Base-by-base conservation (phyloP, 2,888 invertebrate species). In the Agrotis segetum region DNA sequence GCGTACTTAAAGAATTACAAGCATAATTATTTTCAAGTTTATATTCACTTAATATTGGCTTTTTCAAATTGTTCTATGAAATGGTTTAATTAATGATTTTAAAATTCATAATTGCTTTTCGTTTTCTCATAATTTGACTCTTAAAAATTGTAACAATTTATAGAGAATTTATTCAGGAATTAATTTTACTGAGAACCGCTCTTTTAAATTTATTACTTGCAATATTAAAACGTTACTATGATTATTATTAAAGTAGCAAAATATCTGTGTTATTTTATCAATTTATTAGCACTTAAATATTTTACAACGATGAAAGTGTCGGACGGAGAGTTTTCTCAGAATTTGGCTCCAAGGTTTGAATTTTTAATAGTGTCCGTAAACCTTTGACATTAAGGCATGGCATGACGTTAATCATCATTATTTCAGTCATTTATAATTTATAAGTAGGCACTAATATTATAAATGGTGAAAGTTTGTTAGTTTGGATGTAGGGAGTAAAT, bases 191-290 rank as follows among this genome's bases (percentile, higher is more conserved):
- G 7, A 5, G 46, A 14, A 7, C 16, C 19, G 40, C 14, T 29
- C 13, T 9, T 46, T 61, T 47, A 14, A 55, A 29, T 56, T 71
- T 50, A 62, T n/a, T 62, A 34, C n/a, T 11, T 21, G 16, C 16
- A n/a, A 46, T 71, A 71, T 71, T 55, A 29, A 49, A 19, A 71
- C 16, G 59, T 40, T 47, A 50, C 14, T 6, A 53, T 40, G n/a
- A n/a, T 60, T 55, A 13, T 17, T 21, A 34, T 46, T 34, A 34
- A 29, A 29, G 11, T 29, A 21, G 14, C 3, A 29, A 53, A 11
- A 13, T 69, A 16, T 55, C 53, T 19, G 17, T 3, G 29, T 55
- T 29, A 40, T 24, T 40, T 53, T 61, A 17, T 19, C 13, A 47
- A 53, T 71, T 60, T 11, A 59, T 67, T 44, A 19, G 34, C 21